These are phyloP conservation scores for Drosophila acutilabella DNA, from an alignment of 2,888 invertebrate species.

Conservation along the genomic window DNA sequence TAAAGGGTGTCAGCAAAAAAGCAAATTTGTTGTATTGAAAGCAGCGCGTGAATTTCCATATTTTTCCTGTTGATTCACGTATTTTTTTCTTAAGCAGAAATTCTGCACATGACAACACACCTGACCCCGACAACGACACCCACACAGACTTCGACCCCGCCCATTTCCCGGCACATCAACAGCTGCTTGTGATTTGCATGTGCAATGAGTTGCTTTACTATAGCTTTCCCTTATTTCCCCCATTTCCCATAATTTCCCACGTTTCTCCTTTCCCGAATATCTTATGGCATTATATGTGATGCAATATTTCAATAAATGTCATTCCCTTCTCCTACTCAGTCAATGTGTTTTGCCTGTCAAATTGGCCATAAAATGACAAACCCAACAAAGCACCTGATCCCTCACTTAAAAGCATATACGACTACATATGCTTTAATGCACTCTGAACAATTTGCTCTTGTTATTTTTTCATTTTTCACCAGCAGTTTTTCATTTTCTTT, in stretches of 20 bases:
- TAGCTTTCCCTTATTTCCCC: neutral
- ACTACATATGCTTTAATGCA: conserved; percentile 51
- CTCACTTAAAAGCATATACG: conserved; percentile 44
- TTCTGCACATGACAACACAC: conserved; percentile 50
- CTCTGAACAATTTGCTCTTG: conserved; percentile 42
- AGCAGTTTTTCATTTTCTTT: conserved; percentile 10
- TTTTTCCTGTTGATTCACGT: conserved; percentile 25
- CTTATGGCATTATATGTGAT: conserved; percentile 7
- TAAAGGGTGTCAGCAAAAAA: conserved; percentile 36
- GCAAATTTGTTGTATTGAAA: conserved; percentile 61
- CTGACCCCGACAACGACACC: neutral
- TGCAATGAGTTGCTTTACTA: conserved; percentile 30
- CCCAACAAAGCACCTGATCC: conserved; percentile 11
- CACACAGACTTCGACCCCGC: neutral
- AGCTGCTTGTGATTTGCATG: conserved; percentile 38
- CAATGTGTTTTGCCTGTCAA: conserved; percentile 50
- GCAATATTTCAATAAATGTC: conserved; percentile 59
- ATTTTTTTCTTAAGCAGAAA: conserved; percentile 12
- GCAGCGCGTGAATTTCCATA: conserved; percentile 56
- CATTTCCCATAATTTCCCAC: conserved; percentile 3
- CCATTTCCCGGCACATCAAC: neutral
- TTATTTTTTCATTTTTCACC: conserved; percentile 20
- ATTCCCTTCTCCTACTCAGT: conserved; percentile 28
- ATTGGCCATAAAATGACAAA: conserved; percentile 60
- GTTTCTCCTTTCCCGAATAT: neutral